Evolutionary conservation across 2,888 invertebrate species (phyloP).

Genomic region (Drosophila kambysellisi): DNA sequence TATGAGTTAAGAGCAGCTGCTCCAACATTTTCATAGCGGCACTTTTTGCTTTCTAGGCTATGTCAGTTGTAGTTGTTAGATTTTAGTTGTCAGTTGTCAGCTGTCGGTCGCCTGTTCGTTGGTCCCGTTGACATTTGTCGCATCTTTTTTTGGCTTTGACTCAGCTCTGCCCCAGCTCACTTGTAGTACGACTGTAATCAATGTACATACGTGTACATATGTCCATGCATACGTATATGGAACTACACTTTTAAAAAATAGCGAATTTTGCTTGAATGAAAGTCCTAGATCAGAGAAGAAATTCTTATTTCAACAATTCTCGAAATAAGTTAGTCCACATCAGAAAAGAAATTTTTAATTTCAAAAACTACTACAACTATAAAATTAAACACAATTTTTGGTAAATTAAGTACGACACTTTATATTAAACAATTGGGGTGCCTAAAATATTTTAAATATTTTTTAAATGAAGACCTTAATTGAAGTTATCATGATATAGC

Average conservation of each 20-base stretch:
- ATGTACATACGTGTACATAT: conserved; percentile 33
- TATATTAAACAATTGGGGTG: neutral
- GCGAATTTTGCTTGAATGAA: neutral
- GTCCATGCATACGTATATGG: conserved; percentile 2
- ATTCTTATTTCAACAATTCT: neutral
- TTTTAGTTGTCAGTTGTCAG: conserved; percentile 36
- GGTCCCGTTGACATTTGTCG: conserved; percentile 71
- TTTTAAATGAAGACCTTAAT: neutral
- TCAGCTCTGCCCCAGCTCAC: conserved; percentile 29
- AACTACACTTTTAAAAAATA: neutral
- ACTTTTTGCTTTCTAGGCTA: conserved; percentile 65
- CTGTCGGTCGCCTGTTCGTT: conserved; percentile 37
- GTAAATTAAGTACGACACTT: neutral
- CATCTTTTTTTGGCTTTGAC: conserved; percentile 55
- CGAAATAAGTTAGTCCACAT: neutral
- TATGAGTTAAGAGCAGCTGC: conserved; percentile 64
- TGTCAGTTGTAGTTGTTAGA: conserved; percentile 35
- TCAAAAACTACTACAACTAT: neutral
- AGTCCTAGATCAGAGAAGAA: no score
- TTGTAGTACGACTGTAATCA: conserved; percentile 51
- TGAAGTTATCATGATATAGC: no score
- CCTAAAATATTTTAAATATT: neutral
- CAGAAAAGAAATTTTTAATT: neutral
- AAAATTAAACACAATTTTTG: neutral
- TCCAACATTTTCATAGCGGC: conserved; percentile 69